Conservation (phyloP, 2,113 vertebrate species). For the Rhinopithecus roxellana region DNA sequence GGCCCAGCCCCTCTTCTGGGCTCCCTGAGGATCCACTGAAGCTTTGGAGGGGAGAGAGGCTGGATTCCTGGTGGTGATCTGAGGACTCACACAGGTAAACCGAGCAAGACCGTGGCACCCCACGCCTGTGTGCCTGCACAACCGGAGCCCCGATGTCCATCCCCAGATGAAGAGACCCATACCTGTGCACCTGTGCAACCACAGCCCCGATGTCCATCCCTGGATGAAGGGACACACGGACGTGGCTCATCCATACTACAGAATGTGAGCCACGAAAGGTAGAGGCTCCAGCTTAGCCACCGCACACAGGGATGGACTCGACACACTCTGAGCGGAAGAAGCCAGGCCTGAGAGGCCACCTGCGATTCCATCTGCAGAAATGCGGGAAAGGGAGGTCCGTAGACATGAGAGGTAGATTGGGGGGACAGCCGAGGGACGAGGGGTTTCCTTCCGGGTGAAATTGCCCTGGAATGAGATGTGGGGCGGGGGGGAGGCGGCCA, state of each 20-base stretch:
- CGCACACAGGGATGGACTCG: too few relatives aligned
- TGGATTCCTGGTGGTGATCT: background rate
- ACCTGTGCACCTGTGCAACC: too few relatives aligned
- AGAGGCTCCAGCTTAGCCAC: too few relatives aligned
- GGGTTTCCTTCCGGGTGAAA: background rate
- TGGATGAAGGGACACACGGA: background rate
- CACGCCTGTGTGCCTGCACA: too few relatives aligned
- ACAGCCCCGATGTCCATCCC: too few relatives aligned
- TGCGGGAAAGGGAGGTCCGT: too few relatives aligned
- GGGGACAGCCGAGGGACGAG: background rate
- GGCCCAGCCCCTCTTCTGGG: too few relatives aligned
- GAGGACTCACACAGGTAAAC: background rate
- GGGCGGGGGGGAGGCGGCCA: background rate
- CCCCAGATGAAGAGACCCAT: too few relatives aligned
- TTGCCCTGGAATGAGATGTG: background rate
- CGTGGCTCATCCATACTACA: background rate
- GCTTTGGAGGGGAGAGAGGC: background rate
- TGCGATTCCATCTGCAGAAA: too few relatives aligned
- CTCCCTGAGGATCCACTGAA: background rate
- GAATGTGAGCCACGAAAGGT: too few relatives aligned
- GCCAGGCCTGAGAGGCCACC: background rate
- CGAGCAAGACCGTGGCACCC: background rate
- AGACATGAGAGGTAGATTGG: accelerated
- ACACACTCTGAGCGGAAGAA: background rate
- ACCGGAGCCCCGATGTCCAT: too few relatives aligned